Evolutionary conservation across 2,888 invertebrate species (phyloP), one percentile per base, ranked within the genome.

Genomic region (Brachyptera putata): DNA sequence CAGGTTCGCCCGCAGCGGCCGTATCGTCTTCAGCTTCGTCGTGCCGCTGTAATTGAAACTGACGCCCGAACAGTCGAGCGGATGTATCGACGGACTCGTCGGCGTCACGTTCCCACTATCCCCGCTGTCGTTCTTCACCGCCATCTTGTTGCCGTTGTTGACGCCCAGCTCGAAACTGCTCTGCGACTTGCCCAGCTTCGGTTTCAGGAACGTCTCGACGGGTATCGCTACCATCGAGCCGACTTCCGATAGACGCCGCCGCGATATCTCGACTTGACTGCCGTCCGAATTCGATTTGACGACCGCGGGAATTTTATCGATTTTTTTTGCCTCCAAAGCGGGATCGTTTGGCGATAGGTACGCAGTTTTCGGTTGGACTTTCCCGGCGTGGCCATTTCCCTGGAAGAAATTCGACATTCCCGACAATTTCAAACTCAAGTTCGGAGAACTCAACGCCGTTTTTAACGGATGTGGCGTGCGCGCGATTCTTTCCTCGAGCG

Each of bases 21-120:
- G 80, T 24, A 90, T 83, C 57, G 85, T 86, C 71, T 89, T 90
- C 62, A 91, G 74, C 70, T 91, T 88, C 0, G 89, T 88, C 1
- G 87, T 87, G 4, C 89, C 90, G 67, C 88, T 87, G 69, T 86
- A 91, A 64, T 85, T 87, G 48, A 91, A 89, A 69, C 85, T 87
- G 0, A 90, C 88, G 70, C 89, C 91, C 61, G 74, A 73, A 59
- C 85, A 85, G 65, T 89, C 88, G 2, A 91, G 70, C 0, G 91
- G 91, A 75, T 90, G 91, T 24, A 75, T 67, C 16, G 37, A 34
- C 7, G 39, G 30, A 11, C 14, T 16, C 25, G 50, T 22, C 0
- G 86, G 86, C 0, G 86, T 86, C 0, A 82, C 83, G 7, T 86
- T 80, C 0, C 86, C 86, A 50, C 85, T 85, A 59, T 86, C 86